These are phyloP conservation scores for Agelastica alni DNA, from an alignment of 2,888 invertebrate genomes.

Conservation along the genomic window DNA sequence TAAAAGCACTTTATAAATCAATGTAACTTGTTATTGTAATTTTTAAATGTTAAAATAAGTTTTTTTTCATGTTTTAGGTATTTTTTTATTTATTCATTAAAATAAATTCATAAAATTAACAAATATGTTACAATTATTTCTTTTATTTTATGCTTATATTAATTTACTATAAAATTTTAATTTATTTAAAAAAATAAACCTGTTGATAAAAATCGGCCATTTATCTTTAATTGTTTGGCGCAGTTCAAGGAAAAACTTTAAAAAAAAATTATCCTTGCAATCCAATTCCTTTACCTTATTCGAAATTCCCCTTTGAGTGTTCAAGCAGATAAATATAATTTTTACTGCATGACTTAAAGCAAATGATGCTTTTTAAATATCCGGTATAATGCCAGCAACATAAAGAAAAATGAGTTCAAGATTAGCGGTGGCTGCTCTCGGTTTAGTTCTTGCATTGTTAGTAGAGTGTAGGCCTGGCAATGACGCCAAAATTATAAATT, in stretches of 20 bases:
- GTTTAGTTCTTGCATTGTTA: neutral
- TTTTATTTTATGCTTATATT: too few species aligned
- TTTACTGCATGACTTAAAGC: neutral
- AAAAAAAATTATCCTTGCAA: conserved; percentile 3
- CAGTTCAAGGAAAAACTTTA: neutral
- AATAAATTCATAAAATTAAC: too few species aligned
- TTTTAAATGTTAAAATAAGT: too few species aligned
- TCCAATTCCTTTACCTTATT: neutral
- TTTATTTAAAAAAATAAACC: too few species aligned
- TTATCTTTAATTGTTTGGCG: too few species aligned
- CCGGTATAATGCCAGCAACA: neutral
- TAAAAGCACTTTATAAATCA: too few species aligned
- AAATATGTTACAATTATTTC: too few species aligned
- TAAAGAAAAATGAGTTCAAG: neutral
- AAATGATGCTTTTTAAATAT: neutral
- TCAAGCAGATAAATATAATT: neutral
- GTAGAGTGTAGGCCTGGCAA: neutral
- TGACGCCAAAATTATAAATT: conserved; percentile 1
- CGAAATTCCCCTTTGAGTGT: neutral
- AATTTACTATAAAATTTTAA: too few species aligned
- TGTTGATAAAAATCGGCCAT: too few species aligned
- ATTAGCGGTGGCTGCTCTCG: neutral
- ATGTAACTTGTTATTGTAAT: too few species aligned
- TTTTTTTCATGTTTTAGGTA: too few species aligned
- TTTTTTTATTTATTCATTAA: too few species aligned